Evolutionary conservation across 2,113 vertebrate genomes (phyloP).

Genomic region (Cathartes aura): DNA sequence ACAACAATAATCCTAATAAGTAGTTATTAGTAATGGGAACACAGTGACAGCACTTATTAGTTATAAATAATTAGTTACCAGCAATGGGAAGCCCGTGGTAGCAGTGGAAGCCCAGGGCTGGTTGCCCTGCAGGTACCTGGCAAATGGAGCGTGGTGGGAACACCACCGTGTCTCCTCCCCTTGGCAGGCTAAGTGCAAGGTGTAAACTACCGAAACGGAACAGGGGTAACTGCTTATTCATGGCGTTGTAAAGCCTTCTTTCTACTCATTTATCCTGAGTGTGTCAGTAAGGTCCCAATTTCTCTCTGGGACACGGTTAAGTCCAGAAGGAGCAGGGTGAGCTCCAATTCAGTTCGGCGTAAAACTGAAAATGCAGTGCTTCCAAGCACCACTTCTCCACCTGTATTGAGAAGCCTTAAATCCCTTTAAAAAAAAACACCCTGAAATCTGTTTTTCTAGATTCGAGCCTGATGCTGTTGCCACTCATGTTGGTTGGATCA

Average conservation of each 20-base stretch:
- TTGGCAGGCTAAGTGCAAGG: accelerated
- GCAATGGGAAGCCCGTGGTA: not conserved
- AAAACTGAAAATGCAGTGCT: not conserved
- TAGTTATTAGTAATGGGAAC: not conserved
- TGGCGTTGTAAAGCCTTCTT: not conserved
- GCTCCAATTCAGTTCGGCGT: not conserved
- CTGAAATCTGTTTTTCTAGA: not conserved
- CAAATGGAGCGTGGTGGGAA: accelerated
- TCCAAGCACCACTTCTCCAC: not conserved
- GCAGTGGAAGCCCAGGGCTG: not conserved
- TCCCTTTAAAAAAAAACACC: not conserved
- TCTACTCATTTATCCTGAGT: not conserved
- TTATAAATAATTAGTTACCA: not conserved
- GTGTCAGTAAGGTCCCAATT: not conserved
- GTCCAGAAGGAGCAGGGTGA: not conserved
- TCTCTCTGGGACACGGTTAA: not conserved
- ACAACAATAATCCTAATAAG: not conserved
- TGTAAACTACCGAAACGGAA: not conserved
- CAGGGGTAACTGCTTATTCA: not conserved
- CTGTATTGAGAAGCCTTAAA: not conserved
- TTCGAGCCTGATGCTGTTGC: not conserved
- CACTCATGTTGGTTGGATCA: not conserved
- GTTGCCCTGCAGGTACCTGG: not conserved
- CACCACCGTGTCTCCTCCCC: accelerated
- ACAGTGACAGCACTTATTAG: not conserved